These are phyloP conservation scores for Herpetotheres cachinnans DNA, from an alignment of 2,113 vertebrate species.

Conservation along the genomic window DNA sequence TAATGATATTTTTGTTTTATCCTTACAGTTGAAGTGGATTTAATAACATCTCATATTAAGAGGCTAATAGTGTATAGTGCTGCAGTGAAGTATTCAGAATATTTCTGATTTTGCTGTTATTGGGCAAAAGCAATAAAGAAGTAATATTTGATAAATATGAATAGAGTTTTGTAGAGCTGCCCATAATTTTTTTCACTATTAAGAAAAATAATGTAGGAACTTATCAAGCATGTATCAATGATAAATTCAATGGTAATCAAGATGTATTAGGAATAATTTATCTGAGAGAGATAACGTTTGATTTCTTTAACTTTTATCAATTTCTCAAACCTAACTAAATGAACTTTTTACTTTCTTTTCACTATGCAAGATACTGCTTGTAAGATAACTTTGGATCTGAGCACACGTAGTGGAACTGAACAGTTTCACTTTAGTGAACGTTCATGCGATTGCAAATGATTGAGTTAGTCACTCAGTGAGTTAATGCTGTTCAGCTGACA, in stretches of 20 bases:
- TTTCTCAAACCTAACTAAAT: neutral
- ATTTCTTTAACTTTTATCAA: neutral
- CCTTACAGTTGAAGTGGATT: neutral
- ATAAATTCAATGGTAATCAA: neutral
- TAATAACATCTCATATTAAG: neutral
- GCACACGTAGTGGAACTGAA: neutral
- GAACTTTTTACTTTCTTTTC: neutral
- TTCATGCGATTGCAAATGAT: neutral
- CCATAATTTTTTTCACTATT: neutral
- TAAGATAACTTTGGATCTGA: neutral
- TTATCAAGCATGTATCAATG: neutral
- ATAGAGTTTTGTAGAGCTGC: neutral
- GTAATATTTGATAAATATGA: neutral
- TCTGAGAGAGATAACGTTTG: neutral
- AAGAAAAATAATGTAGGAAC: neutral
- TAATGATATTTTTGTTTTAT: neutral
- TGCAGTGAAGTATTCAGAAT: neutral
- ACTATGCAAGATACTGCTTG: neutral
- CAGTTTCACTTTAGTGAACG: neutral
- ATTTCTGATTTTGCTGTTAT: neutral
- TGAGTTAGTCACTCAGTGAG: neutral
- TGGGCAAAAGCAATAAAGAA: neutral
- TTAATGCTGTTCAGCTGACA: neutral
- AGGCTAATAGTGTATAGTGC: neutral
- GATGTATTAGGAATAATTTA: neutral